Evolutionary conservation across 2,888 invertebrate genomes (phyloP), one percentile per base, ranked within the genome.

Genomic region (Odontomyia ornata): DNA sequence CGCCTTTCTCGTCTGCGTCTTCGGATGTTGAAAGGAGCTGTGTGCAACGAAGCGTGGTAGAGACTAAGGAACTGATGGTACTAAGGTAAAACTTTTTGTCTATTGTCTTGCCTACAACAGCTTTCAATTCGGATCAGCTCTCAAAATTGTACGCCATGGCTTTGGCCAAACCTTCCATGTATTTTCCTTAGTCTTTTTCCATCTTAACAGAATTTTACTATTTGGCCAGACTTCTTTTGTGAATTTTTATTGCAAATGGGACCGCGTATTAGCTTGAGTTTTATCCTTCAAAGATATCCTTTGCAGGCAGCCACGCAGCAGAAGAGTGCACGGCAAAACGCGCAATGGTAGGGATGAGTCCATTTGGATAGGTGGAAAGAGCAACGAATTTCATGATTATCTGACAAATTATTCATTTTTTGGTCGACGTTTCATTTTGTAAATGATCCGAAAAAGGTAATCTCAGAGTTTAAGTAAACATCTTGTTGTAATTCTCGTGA

Each of bases 371-470:
- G n/a, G 9, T n/a, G 25, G 72, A 23, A 36, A 52, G 72, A 18
- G 36, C 36, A 60, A 57, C 57, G 43, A 73, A 73, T 73, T 73
- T 73, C 18, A 36, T 73, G 73, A 73, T 73, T 60, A 73, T 73
- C 60, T 73, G 73, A 28, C 57, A 73, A 73, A 60, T 73, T 73
- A 60, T 73, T 60, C 60, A 73, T 73, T 73, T 72, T 73, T 73
- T 15, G 73, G 73, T 73, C 57, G 60, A 60, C 57, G 73, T 73
- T 56, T 73, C 47, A 57, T 73, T 73, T 73, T 30, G 73, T 60
- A 73, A 73, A 73, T 73, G 73, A 73, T 73, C 73, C 73, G 73
- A 60, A 73, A 71, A 73, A 73, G 73, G 73, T 73, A 73, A 73
- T 73, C 73, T 57, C 73, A 30, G 36, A 73, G 23, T 23, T 57